phyloP scores from a whole-genome alignment of 1,140 invertebrate genomes.

The Acyrthosiphon pisum region DNA sequence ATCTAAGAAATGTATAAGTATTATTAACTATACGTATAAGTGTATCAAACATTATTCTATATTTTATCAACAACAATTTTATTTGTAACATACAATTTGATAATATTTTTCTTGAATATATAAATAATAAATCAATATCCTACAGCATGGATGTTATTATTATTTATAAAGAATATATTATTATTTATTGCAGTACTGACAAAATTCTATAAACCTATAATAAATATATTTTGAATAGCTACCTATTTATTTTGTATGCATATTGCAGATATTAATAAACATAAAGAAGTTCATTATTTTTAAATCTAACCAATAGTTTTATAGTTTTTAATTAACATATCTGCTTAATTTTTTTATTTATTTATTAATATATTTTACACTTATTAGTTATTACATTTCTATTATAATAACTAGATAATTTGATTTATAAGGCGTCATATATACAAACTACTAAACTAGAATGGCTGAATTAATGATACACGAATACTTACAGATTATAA shows the following conservation, averaged over 20 bases:
- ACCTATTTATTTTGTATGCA: not conserved
- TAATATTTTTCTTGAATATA: not conserved
- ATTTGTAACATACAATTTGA: not conserved
- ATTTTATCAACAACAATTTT: not conserved
- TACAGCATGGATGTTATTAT: not conserved
- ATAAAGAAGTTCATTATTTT: slow-evolving; percentile 5
- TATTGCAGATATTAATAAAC: not conserved
- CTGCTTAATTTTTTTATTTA: not conserved
- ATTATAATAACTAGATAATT: not conserved
- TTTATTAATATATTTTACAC: not conserved
- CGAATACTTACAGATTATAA: not conserved
- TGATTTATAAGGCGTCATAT: not conserved
- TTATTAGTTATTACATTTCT: not conserved
- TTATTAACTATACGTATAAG: not conserved
- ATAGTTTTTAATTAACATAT: not conserved
- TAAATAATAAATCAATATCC: not conserved
- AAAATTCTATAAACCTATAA: not conserved
- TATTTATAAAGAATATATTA: not conserved
- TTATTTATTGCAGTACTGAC: not conserved
- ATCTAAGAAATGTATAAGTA: not conserved
- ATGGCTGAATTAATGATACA: not conserved
- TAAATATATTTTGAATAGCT: not conserved
- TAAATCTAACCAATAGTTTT: not conserved
- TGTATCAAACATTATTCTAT: not conserved
- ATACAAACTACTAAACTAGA: not conserved